Evolutionary conservation across 2,113 vertebrate genomes (phyloP), one percentile per base, ranked within the genome.

Genomic region (Neofelis nebulosa): DNA sequence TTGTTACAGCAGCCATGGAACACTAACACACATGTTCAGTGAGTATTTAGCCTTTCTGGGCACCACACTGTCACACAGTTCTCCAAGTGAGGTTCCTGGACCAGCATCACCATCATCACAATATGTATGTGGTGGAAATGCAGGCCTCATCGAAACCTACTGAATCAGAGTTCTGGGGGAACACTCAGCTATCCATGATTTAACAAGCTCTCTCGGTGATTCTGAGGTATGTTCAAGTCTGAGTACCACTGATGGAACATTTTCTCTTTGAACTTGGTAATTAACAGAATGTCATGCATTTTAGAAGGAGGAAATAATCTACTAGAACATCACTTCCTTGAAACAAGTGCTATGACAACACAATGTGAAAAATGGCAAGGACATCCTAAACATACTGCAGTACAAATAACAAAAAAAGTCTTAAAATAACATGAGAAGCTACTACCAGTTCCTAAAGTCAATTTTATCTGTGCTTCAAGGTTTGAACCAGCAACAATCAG

Each of bases 331-430:
- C n/a, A 91, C 65, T 50, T 94, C 83, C 87, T 41, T 87, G 86
- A 90, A 93, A 91, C 38, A 93, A 95, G 87, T 48, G 50, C 78
- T 88, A 73, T 88, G 57, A 80, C 74, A 92, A 96, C 55, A 92
- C 48, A 76, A 55, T 61, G 68, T 78, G 36, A 91, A 91, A 90
- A 95, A 68, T 61, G 94, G 74, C 36, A 93, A 68, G 82, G 61
- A 86, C 21, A 68, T 15, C 71, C 41, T 52, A 87, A 94, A 88
- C 74, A 84, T 23, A 80, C 41, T 68, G 23, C 14, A 83, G 74
- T n/a, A 94, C 55, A 83, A 50, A 80, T 8, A 48, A 61, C n/a
- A 7, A 83, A 65, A 91, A 66, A 66, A 25, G 45, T 71, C 89
- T 81, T 79, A 31, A 86, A 93, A 95, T 66, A 69, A 97, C 41